Evolutionary conservation across 2,888 invertebrate species (phyloP), one percentile per base, ranked within the genome.

Genomic region (Phasia obesa): DNA sequence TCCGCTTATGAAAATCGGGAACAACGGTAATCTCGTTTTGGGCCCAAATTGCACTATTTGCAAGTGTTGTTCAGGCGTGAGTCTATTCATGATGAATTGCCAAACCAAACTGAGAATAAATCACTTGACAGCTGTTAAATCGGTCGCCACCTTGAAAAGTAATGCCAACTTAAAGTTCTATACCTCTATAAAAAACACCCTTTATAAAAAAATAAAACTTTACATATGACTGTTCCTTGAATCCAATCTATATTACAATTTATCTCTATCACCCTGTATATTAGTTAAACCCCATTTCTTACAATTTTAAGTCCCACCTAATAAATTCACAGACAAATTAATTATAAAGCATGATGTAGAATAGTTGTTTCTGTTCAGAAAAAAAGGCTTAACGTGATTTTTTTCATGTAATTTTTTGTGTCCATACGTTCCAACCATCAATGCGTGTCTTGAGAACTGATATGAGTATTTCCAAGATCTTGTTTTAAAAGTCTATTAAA

Each of bases 401-500:
- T 35, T 51, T 55, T 7, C 47, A 76, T 31, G 38, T 51, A 31
- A 53, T 38, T 60, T 21, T 25, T n/a, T 42, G 23, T 64, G 38
- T 53, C 21, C 19, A 38, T 17, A 38, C 6, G 23, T n/a, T 62
- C 21, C 49, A 59, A 17, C 23, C 49, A 35, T 6, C 19, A 25
- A 31, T 69, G 53, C 44, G 23, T 64, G 44, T 13, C 31, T 35
- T 49, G 4, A 15, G 51, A 19, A 11, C 60, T 42, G 13, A n/a
- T 64, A 31, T 35, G 47, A 9, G 4, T 49, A 11, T 38, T 59
- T 35, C 23, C 19, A 2, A 57, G 23, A 70, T 70, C 75, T 81
- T 13, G 81, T 75, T 70, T 70, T 76, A 3, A n/a, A 4, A 60
- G 60, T 73, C 47, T 21, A 81, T 76, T 62, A 60, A 73, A 73